Percentiles rank a stretch among this genome's conserved stretches.
Conservation (phyloP, 1,140 invertebrate species). For the Zaprionus ornatus region DNA sequence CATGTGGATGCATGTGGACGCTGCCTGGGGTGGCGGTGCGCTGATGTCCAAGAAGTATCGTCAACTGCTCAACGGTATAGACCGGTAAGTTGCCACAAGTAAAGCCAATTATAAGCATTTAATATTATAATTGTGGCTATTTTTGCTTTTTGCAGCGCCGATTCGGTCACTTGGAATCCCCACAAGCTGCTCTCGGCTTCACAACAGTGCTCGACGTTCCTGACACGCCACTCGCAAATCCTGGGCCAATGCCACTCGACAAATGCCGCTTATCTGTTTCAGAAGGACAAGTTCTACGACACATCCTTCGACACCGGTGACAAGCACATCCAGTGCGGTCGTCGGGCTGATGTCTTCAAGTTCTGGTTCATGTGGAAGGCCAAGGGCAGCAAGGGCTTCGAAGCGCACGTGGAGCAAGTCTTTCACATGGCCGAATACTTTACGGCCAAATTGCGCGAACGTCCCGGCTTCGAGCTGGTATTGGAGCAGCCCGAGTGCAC, state of each 20-base stretch:
- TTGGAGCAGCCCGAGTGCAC: constrained; percentile 94
- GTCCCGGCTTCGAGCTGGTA: constrained; percentile 90
- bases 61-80: constrained; percentile 90
- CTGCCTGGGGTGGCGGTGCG: constrained; percentile 96
- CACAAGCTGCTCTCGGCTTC: constrained; percentile 99
- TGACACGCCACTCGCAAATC: constrained; percentile 89
- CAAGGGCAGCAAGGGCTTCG: constrained; percentile 93
- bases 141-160: constrained; percentile 87
- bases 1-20: constrained; percentile 98
- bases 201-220: constrained; percentile 98
- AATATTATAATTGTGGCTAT: constrained; percentile 51
- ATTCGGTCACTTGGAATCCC: constrained; percentile 99
- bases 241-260: constrained; percentile 87
- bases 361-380: constrained; percentile 99
- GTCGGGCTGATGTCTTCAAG: constrained; percentile 97
- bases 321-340: constrained; percentile 94
- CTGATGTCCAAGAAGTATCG: constrained; percentile 93
- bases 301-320: constrained; percentile 95
- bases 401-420: constrained; percentile 91
- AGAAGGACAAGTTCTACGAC: constrained; percentile 98
- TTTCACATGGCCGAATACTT: constrained; percentile 91
- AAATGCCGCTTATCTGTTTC: constrained; percentile 95
- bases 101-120: background rate
- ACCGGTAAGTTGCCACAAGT: constrained; percentile 85
- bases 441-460: constrained; percentile 87